These are phyloP conservation scores for Drosophila eugracilis DNA, from an alignment of 1,140 invertebrate species.

Conservation along the genomic window DNA sequence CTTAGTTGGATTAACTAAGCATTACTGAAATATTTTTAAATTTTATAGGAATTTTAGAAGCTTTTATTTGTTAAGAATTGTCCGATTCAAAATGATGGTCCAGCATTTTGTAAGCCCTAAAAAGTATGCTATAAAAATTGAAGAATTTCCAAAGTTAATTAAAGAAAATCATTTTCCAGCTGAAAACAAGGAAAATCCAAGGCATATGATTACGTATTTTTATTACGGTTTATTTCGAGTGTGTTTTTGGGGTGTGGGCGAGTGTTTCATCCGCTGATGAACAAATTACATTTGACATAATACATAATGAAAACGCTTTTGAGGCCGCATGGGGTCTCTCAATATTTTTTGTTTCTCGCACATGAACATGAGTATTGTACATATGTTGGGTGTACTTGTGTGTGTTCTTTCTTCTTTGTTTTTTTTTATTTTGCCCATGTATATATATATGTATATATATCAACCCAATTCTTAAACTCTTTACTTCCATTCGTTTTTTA, in stretches of 20 bases:
- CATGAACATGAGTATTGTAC: conserved; percentile 53
- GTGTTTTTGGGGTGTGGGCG: conserved; percentile 41
- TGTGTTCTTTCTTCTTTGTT: not conserved
- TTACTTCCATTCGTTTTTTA: not conserved
- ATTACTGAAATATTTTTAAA: not conserved
- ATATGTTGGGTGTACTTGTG: conserved; percentile 40
- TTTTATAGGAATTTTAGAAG: no score
- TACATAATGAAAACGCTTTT: conserved; percentile 41
- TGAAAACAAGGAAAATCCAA: conserved; percentile 1
- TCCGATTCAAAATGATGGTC: no score
- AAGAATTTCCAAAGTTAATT: not conserved
- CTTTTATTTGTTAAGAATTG: no score
- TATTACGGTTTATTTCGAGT: conserved; percentile 51
- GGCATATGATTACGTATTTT: conserved; percentile 35
- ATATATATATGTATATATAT: conserved; percentile 1
- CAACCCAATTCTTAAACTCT: not conserved
- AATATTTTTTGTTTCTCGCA: conserved; percentile 8
- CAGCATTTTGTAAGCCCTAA: not conserved
- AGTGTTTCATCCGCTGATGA: conserved; percentile 46
- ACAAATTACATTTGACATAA: conserved; percentile 53
- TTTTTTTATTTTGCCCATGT: conserved; percentile 4
- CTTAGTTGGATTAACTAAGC: no score
- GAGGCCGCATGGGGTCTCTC: conserved; percentile 12
- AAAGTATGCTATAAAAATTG: conserved; percentile 1
- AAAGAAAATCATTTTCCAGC: not conserved